phyloP scores from a whole-genome alignment of 2,113 vertebrate genomes.

The Cyprinus carpio region DNA sequence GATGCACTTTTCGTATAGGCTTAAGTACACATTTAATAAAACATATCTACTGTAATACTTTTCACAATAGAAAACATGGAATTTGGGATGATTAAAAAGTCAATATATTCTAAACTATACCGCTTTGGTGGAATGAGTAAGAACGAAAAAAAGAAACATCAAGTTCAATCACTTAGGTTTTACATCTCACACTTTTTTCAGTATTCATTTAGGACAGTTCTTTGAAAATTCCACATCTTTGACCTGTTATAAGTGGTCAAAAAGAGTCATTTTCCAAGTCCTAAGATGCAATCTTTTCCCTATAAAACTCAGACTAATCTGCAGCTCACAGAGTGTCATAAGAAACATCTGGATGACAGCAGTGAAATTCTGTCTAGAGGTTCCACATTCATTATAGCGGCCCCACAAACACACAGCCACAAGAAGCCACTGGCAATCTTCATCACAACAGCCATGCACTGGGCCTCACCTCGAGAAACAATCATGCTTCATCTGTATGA shows the following conservation, averaged over 20 bases:
- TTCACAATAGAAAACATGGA: background rate
- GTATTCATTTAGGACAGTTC: background rate
- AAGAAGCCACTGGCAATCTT: conserved; percentile 33
- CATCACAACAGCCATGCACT: conserved; percentile 8
- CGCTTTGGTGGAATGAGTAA: background rate
- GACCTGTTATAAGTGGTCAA: conserved; percentile 20
- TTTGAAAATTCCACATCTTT: conserved; percentile 20
- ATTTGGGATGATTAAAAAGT: background rate
- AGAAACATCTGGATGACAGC: conserved; percentile 41
- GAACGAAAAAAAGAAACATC: background rate
- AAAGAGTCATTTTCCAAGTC: conserved; percentile 13
- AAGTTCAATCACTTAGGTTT: background rate
- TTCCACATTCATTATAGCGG: conserved; percentile 1
- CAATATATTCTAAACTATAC: background rate
- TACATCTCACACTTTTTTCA: background rate
- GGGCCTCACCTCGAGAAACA: conserved; percentile 1
- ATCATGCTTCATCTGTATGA: conserved; percentile 1
- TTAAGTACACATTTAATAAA: background rate
- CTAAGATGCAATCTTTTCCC: background rate
- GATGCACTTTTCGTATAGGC: background rate
- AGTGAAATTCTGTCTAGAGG: conserved; percentile 32
- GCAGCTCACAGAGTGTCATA: conserved; percentile 14
- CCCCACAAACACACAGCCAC: conserved; percentile 28
- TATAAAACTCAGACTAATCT: conserved; percentile 17
- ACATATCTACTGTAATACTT: background rate